A percentile compares a stretch with the other conserved stretches of the same genome.
phyloP scores from a whole-genome alignment of 23 tunicate species.

The Clavelina lepadiformis region DNA sequence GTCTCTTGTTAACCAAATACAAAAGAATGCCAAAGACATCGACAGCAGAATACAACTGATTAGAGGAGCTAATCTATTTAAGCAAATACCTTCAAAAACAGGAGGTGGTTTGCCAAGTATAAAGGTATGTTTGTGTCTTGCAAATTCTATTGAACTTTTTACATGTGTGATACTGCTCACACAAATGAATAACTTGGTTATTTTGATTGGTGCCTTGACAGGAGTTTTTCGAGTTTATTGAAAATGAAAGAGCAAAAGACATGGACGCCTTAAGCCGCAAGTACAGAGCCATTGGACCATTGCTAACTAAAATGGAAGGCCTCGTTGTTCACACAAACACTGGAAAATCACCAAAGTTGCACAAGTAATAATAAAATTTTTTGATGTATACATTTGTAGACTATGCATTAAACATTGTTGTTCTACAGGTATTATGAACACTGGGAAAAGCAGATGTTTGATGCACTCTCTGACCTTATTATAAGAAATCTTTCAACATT shows the following conservation, averaged over 20 bases:
- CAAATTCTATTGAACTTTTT: constrained; percentile 2
- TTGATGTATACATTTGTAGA: background rate
- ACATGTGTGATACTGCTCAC: background rate
- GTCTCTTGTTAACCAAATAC: constrained; percentile 94
- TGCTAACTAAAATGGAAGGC: constrained; percentile 96
- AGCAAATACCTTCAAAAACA: constrained; percentile 46
- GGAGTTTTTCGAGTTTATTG: constrained; percentile 87
- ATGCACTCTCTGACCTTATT: constrained; percentile 57
- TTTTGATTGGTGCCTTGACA: constrained; percentile 8
- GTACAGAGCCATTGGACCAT: constrained; percentile 93
- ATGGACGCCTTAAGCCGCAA: constrained; percentile 64
- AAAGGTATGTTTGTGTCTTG: constrained; percentile 35
- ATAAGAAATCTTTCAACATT: constrained; percentile 68
- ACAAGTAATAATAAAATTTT: constrained; percentile 16
- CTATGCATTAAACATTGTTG: background rate
- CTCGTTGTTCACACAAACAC: constrained; percentile 93
- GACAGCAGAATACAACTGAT: constrained; percentile 79
- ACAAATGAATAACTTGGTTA: background rate
- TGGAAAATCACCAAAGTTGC: constrained; percentile 73
- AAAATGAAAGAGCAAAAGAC: constrained; percentile 66
- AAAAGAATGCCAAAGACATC: constrained; percentile 91
- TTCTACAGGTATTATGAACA: constrained; percentile 63
- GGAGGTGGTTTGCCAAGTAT: constrained; percentile 73
- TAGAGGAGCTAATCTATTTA: constrained; percentile 55
- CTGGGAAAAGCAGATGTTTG: constrained; percentile 85